Evolutionary conservation across 2,888 invertebrate species (phyloP).

Genomic region (Rhingia campestris): DNA sequence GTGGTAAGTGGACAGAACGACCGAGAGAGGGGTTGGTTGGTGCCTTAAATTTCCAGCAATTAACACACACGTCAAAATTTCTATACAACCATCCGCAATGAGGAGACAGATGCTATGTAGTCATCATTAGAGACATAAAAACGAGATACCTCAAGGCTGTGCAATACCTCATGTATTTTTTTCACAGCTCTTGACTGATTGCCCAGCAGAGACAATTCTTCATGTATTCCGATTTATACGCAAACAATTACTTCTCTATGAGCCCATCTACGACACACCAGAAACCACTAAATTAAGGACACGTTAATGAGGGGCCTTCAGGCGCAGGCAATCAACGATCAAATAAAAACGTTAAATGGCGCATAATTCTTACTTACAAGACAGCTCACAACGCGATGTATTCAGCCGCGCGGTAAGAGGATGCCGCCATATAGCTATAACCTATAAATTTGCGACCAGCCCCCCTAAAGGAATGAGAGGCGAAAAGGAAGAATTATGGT

Average conservation of each 20-base stretch:
- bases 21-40: constrained; percentile 22
- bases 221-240: constrained; percentile 59
- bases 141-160: constrained; percentile 49
- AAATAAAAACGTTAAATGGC: constrained; percentile 76
- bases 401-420: constrained; percentile 26
- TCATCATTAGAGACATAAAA: neutral
- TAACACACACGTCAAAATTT: constrained; percentile 74
- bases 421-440: constrained; percentile 62
- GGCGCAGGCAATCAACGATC: constrained; percentile 75
- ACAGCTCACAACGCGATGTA: constrained; percentile 47
- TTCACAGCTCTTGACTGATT: neutral
- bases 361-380: constrained; percentile 76
- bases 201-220: constrained; percentile 50
- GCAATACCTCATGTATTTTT: constrained; percentile 45
- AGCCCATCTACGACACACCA: constrained; percentile 25
- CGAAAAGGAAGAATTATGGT: constrained; percentile 68
- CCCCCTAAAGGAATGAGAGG: constrained; percentile 54
- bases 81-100: neutral
- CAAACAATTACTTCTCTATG: constrained; percentile 52
- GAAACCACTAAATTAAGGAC: constrained; percentile 64
- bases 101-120: constrained; percentile 3
- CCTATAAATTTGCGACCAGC: constrained; percentile 66
- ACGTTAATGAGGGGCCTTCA: constrained; percentile 70
- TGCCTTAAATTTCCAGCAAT: constrained; percentile 74
- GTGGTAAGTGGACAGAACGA: constrained; percentile 15